phyloP scores from a whole-genome alignment of 1,140 invertebrate species.

The Platorchestia sp. region DNA sequence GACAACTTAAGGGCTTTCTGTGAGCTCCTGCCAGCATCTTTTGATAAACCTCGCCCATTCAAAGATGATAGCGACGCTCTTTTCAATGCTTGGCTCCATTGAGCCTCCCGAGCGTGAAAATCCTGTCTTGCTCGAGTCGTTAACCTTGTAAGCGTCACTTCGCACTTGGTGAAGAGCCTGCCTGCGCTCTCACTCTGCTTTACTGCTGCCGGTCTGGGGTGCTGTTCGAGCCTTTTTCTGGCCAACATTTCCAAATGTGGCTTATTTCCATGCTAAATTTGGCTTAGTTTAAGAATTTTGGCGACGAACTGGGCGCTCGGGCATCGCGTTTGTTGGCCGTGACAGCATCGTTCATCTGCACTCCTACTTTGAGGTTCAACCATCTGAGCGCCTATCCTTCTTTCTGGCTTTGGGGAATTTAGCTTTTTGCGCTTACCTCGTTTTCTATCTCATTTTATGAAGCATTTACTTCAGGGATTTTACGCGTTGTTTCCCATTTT shows the following conservation, averaged over 20 bases:
- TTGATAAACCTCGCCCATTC: constrained; percentile 50
- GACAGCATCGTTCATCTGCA: neutral
- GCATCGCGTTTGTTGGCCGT: no score
- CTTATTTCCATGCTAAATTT: no score
- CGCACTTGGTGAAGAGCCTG: neutral
- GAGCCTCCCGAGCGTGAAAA: constrained; percentile 23
- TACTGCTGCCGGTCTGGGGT: neutral
- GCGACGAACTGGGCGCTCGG: no score
- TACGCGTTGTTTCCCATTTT: neutral
- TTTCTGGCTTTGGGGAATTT: no score
- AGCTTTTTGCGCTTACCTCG: no score
- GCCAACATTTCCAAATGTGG: no score
- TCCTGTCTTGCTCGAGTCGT: constrained; percentile 10
- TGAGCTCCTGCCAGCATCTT: constrained; percentile 4
- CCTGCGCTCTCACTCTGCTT: neutral
- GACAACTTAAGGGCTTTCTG: constrained; percentile 13
- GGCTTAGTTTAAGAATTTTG: no score
- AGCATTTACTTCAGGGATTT: neutral
- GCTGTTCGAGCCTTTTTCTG: no score
- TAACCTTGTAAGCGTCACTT: constrained; percentile 33
- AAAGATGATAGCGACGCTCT: constrained; percentile 40
- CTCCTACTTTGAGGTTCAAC: neutral
- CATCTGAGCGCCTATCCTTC: neutral
- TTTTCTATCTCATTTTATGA: neutral
- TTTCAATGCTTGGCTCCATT: constrained; percentile 37